Conservation (phyloP, 2,113 vertebrate species). For the Cromileptes altivelis region DNA sequence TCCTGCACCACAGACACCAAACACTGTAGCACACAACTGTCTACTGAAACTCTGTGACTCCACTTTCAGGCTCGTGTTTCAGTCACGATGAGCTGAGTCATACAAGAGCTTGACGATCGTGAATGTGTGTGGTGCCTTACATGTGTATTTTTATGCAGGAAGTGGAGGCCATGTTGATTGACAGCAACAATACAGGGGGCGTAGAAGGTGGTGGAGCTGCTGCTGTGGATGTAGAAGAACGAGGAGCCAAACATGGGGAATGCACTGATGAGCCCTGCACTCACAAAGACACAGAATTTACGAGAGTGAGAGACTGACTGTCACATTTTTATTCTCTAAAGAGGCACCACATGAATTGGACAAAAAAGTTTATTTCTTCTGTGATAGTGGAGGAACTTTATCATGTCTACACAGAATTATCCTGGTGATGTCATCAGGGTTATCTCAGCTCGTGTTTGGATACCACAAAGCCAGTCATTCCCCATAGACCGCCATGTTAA, state of each 20-base stretch:
- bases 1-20: constrained; percentile 84
- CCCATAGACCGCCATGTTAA: no score
- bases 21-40: neutral
- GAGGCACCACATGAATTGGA: neutral
- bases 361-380: neutral
- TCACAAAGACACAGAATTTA: constrained; percentile 15
- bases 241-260: constrained; percentile 83
- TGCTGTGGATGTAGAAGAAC: constrained; percentile 80
- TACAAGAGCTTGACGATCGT: neutral
- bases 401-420: neutral
- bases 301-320: neutral
- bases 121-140: constrained; percentile 55
- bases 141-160: constrained; percentile 81
- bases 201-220: constrained; percentile 81
- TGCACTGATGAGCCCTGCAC: constrained; percentile 74
- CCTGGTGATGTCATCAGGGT: neutral
- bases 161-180: constrained; percentile 79
- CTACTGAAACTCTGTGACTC: neutral
- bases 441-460: no score
- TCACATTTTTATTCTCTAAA: neutral
- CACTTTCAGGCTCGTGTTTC: constrained; percentile 13
- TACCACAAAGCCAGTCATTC: no score
- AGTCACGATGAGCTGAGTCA: constrained; percentile 40
- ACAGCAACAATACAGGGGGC: constrained; percentile 79
- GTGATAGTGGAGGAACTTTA: neutral